A percentile compares a stretch with the other conserved stretches of the same genome.
Evolutionary conservation across 2,888 invertebrate species (phyloP).

Genomic region (Diplolepis rosae): DNA sequence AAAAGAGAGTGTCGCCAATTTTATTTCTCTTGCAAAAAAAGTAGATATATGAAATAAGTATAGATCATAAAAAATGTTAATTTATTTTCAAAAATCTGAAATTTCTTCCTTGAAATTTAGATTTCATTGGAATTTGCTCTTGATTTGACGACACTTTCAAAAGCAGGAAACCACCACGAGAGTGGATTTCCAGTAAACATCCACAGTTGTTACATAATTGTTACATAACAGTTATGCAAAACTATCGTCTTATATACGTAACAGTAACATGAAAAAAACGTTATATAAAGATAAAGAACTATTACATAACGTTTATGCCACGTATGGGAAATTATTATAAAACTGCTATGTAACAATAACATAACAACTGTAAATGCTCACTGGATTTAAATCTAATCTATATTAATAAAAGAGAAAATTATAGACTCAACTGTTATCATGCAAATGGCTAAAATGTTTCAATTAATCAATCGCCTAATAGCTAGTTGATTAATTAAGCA

Average conservation of each 20-base stretch:
- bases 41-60: background rate
- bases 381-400: background rate
- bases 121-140: background rate
- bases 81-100: background rate
- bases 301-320: no score
- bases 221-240: no score
- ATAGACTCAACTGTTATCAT: conserved; percentile 2
- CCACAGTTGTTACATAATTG: no score
- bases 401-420: background rate
- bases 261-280: no score
- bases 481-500: conserved; percentile 15
- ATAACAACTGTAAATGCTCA: no score
- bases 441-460: conserved; percentile 8
- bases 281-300: no score
- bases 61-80: background rate
- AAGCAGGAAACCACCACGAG: no score
- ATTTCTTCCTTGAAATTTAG: background rate
- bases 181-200: no score
- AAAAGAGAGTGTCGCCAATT: background rate
- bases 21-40: background rate
- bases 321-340: no score
- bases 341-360: no score
- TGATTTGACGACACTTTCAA: background rate
- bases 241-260: no score
- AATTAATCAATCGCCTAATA: background rate